Percentiles rank a stretch among this genome's conserved stretches.
These are phyloP conservation scores for Dolichopus griseipennis DNA, from an alignment of 2,888 invertebrate species.

Conservation along the genomic window DNA sequence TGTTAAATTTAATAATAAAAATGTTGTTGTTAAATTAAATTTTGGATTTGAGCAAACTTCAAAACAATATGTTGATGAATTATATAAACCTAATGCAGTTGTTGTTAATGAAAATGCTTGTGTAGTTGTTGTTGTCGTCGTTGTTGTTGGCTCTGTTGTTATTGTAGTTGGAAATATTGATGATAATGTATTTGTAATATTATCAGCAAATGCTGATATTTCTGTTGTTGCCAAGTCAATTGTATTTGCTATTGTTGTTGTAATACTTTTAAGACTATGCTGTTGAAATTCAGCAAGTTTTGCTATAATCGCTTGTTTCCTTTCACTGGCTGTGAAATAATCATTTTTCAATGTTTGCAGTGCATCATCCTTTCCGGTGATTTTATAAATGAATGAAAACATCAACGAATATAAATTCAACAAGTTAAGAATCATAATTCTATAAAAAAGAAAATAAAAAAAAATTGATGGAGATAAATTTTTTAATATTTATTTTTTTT, in stretches of 20 bases:
- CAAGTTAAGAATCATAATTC: conserved; percentile 89
- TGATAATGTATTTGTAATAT: conserved; percentile 2
- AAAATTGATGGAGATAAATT: too few relatives aligned
- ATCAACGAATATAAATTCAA: conserved; percentile 91
- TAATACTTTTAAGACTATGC: conserved; percentile 20
- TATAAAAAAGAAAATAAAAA: conserved; percentile 43
- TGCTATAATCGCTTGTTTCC: conserved; percentile 27
- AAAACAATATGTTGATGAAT: conserved; percentile 33
- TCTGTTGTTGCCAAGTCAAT: conserved; percentile 15
- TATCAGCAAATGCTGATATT: conserved; percentile 9
- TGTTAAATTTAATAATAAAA: conserved; percentile 39
- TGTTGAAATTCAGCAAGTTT: conserved; percentile 27
- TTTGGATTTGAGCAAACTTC: conserved; percentile 36
- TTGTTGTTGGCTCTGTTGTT: conserved; percentile 12
- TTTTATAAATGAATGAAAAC: conserved; percentile 83
- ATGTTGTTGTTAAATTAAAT: conserved; percentile 35
- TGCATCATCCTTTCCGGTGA: conserved; percentile 56
- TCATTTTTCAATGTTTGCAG: conserved; percentile 47
- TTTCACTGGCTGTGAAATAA: conserved; percentile 46
- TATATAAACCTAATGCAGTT: conserved; percentile 4
- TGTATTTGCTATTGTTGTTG: conserved; percentile 19
- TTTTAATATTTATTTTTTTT: too few relatives aligned
- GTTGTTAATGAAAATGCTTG: neutral
- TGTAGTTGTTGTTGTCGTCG: conserved; percentile 9
- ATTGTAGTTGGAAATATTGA: conserved; percentile 8